Evolutionary conservation across 1,140 invertebrate genomes (phyloP), one percentile per base, ranked within the genome.

Genomic region (Heliconius hermathena): DNA sequence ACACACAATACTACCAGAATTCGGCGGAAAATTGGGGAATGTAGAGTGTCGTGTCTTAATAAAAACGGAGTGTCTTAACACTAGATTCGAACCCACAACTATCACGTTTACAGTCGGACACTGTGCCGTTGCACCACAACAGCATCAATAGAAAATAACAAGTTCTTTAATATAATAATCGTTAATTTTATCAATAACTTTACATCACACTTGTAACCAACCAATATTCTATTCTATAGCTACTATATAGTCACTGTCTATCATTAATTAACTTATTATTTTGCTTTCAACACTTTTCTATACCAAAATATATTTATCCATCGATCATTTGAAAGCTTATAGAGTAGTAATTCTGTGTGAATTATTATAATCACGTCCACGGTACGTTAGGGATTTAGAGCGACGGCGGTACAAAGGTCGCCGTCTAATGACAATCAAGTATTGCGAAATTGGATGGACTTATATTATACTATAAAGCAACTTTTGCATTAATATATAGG

Each of bases 271-370:
- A 29, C 60, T 66, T n/a, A 66, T 29, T 26, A 66, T n/a, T 13
- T 66, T 29, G 26, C 60, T 66, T 66, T 66, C 60, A 66, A 66
- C 11, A 66, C 26, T 29, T 66, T 66, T 66, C 60, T 66, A 29
- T 66, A 29, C 60, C 3, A 66, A 66, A 29, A 66, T 66, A 13
- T 2, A 29, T 22, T 26, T 26, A 29, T 11, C 22, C 26, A 29
- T 66, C 26, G 54, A 57, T 57, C 11, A 66, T 66, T 66, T 66
- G 60, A 29, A 13, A 26, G 26, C 11, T 66, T 66, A 66, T 66
- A 29, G 18, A 66, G 13, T n/a, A 16, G 9, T 26, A 16, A 66
- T 29, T 8, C 29, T n/a, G 11, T 66, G 29, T 29, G 57, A 66
- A 66, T 66, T 9, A 29, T 66, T 66, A 29, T 29, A 16, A 5